Evolutionary conservation across 2,113 vertebrate genomes (phyloP), one percentile per base, ranked within the genome.

Genomic region (Morone saxatilis): DNA sequence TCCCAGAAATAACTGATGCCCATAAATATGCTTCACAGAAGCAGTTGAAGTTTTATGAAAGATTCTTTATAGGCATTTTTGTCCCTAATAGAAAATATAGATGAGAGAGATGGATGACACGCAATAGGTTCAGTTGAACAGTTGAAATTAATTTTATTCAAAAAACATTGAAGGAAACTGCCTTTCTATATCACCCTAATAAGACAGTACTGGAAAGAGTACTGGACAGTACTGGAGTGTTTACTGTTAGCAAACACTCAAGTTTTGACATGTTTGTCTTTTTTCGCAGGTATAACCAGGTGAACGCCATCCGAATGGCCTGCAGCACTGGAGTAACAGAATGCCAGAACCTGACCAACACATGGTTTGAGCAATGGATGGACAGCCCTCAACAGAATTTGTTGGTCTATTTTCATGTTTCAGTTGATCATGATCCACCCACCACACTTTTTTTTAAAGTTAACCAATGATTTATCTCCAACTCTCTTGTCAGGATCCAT

Each of bases 261-360:
- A 17, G 16, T 40, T 31, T 25, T 1, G 25, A 31, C 22, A 22
- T 25, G 13, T 50, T 22, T 43, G 19, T 31, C 54, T 7, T 80
- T 48, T 41, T 48, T 38, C 73, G 5, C 86, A 99, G 98, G 90
- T 99, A 98, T 85, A 97, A 92, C 0, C 94, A 98, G 93, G 59
- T 97, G 31, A 97, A 96, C 0, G 96, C 97, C 59, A 84, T 99
- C 77, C 93, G 75, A 31, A 95, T 95, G 0, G 96, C 97, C 77
- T 99, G 98, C 83, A 94, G 92, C 51, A 96, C 94, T 0, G 96
- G 95, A 0, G 0, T 97, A 13, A 0, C 20, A 0, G 87, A 91
- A 0, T 99, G 98, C 68, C 56, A 82, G 17, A 0, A n/a, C 0
- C 51, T 97, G 80, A 94, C 95, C 16, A 12, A 1, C 0, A 0